These are phyloP conservation scores for Epsilonema sp. DNA, from an alignment of 2,888 invertebrate species.

Conservation along the genomic window DNA sequence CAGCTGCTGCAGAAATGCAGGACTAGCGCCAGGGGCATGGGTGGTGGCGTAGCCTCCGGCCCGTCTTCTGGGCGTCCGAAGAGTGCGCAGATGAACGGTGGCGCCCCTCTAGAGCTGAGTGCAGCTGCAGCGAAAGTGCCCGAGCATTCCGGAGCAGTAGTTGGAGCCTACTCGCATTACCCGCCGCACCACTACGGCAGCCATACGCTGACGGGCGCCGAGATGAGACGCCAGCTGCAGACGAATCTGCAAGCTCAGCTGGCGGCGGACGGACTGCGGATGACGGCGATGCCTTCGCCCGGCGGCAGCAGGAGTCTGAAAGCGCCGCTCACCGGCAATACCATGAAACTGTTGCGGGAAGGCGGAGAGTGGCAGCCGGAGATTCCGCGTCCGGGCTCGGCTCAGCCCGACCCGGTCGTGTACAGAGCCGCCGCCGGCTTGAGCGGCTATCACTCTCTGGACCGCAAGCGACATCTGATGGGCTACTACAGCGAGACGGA, in stretches of 20 bases:
- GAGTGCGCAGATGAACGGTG: slow-evolving; percentile 5
- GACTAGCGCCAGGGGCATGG: slow-evolving; percentile 15
- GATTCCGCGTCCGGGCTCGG: slow-evolving; percentile 3
- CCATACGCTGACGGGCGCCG: neutral
- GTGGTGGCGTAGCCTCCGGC: neutral
- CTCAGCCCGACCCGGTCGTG: neutral
- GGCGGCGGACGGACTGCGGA: neutral
- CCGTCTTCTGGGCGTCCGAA: slow-evolving; percentile 2
- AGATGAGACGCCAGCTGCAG: neutral
- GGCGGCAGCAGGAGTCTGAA: neutral
- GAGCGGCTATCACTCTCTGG: slow-evolving; percentile 17
- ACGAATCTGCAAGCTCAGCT: neutral
- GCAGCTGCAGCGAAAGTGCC: neutral
- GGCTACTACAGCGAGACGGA: slow-evolving; percentile 11
- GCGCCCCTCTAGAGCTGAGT: neutral
- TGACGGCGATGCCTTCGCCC: neutral
- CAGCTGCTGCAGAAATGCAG: slow-evolving; percentile 17
- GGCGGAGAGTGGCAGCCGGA: too few species aligned
- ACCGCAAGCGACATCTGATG: slow-evolving; percentile 16
- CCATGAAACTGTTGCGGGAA: neutral
- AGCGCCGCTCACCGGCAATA: neutral
- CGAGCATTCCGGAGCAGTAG: neutral
- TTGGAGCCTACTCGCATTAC: too few species aligned
- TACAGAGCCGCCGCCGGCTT: neutral
- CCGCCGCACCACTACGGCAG: too few species aligned